phyloP scores from a whole-genome alignment of 2,113 vertebrate genomes.

The Chionis minor region DNA sequence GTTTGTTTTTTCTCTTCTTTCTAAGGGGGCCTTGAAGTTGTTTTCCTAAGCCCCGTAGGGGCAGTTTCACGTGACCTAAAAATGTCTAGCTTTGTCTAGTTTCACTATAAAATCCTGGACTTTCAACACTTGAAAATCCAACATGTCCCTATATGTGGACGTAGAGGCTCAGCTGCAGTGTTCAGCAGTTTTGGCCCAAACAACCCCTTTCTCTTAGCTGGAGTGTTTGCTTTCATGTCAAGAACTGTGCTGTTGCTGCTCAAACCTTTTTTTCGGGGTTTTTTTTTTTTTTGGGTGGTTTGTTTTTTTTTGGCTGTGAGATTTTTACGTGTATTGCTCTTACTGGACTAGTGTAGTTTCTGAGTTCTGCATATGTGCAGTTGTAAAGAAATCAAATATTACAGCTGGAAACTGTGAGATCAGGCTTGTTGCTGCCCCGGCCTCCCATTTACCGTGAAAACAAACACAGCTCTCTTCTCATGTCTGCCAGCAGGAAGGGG shows the following conservation, averaged over 20 bases:
- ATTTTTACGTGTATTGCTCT: neutral
- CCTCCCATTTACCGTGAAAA: constrained; percentile 34
- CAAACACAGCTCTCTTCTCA: constrained; percentile 48
- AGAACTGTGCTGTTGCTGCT: neutral
- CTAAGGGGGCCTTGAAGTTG: neutral
- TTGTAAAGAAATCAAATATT: constrained; percentile 58
- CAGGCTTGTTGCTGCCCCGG: neutral
- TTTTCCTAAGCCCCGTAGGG: neutral
- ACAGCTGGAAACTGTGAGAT: constrained; percentile 62
- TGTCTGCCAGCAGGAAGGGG: constrained; percentile 48
- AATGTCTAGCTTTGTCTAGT: neutral
- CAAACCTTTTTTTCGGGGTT: neutral
- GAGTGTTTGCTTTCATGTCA: neutral
- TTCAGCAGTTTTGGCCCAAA: neutral
- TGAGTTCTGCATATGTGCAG: constrained; percentile 34
- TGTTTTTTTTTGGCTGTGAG: neutral
- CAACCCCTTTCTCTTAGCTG: neutral
- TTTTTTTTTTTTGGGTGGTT: too few species aligned
- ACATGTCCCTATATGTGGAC: neutral
- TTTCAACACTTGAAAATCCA: neutral
- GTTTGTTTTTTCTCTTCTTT: neutral
- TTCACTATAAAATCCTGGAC: neutral
- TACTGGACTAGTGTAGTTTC: neutral
- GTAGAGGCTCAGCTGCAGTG: neutral
- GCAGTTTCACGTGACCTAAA: neutral